Conservation (phyloP, 2,113 vertebrate species). For the Polypterus bichir region DNA sequence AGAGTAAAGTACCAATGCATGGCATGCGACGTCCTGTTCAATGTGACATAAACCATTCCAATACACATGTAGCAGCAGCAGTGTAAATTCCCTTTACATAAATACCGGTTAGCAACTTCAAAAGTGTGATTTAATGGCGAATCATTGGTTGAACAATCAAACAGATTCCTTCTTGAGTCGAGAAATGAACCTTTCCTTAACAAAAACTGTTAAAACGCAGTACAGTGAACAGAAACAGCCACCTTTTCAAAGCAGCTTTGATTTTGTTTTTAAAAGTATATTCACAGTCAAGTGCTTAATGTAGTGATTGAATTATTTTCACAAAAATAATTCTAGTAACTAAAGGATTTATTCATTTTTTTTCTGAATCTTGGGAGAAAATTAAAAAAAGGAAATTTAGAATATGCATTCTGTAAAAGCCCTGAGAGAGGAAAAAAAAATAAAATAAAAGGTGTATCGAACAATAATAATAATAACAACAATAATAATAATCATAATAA, state of each 20-base stretch:
- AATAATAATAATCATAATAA: too few relatives aligned
- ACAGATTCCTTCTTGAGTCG: constrained; percentile 43
- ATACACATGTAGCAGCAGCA: constrained; percentile 70
- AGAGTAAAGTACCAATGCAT: constrained; percentile 55
- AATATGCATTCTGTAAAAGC: constrained; percentile 75
- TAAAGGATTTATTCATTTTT: constrained; percentile 46
- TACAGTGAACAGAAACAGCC: constrained; percentile 6
- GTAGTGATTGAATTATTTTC: constrained; percentile 84
- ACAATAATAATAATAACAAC: constrained; percentile 26
- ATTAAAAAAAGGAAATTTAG: constrained; percentile 37
- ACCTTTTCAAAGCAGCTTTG: constrained; percentile 9
- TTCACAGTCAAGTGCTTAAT: constrained; percentile 87
- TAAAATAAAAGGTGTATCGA: constrained; percentile 48
- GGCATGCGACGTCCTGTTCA: constrained; percentile 67
- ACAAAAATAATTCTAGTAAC: constrained; percentile 58
- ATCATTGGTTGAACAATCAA: constrained; percentile 9
- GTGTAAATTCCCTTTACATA: constrained; percentile 74
- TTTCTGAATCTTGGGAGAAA: constrained; percentile 11
- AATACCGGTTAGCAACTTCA: constrained; percentile 51
- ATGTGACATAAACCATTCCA: constrained; percentile 65
- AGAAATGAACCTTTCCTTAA: constrained; percentile 23
- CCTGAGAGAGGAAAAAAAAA: constrained; percentile 81
- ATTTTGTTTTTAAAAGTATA: constrained; percentile 33
- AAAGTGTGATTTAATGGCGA: constrained; percentile 14
- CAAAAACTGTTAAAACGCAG: constrained; percentile 12